These are phyloP conservation scores for Jacana jacana DNA, from an alignment of 2,113 vertebrate species.

Conservation along the genomic window DNA sequence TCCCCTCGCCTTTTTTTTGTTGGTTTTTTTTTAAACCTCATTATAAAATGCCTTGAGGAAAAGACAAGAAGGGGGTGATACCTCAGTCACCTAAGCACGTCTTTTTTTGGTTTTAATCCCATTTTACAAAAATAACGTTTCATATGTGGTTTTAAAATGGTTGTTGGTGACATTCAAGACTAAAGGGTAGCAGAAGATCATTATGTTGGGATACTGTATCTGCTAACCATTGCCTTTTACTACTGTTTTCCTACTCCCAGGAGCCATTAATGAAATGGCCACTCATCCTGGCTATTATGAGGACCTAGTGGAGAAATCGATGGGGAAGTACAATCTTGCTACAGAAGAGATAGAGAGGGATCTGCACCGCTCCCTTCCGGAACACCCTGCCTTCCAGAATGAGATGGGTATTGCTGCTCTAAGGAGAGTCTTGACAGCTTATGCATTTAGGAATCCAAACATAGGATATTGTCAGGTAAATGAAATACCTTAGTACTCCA, in stretches of 20 bases:
- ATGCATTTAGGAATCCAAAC: slow-evolving; percentile 96
- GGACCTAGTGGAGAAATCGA: slow-evolving; percentile 95
- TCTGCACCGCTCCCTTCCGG: slow-evolving; percentile 94
- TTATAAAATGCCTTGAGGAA: not conserved
- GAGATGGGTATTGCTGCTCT: slow-evolving; percentile 98
- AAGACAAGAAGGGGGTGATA: not conserved
- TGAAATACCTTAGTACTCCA: not conserved
- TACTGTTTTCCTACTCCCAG: slow-evolving; percentile 65
- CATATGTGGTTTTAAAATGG: not conserved
- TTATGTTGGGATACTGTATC: not conserved
- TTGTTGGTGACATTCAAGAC: not conserved
- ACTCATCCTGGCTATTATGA: slow-evolving; percentile 97
- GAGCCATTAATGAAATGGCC: slow-evolving; percentile 96
- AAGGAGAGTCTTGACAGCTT: slow-evolving; percentile 93
- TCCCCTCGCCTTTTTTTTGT: too few relatives aligned
- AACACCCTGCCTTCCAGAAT: slow-evolving; percentile 97
- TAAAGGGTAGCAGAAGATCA: not conserved
- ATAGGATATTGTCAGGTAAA: slow-evolving; percentile 98
- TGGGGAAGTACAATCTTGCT: slow-evolving; percentile 96
- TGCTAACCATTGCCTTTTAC: not conserved
- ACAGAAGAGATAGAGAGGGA: slow-evolving; percentile 98
- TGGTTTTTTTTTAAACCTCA: not conserved
- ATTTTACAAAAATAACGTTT: not conserved
- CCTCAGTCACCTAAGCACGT: not conserved
- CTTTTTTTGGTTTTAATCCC: not conserved